These are phyloP conservation scores for Ctenicera cuprea DNA, from an alignment of 2,888 invertebrate species.

Conservation along the genomic window DNA sequence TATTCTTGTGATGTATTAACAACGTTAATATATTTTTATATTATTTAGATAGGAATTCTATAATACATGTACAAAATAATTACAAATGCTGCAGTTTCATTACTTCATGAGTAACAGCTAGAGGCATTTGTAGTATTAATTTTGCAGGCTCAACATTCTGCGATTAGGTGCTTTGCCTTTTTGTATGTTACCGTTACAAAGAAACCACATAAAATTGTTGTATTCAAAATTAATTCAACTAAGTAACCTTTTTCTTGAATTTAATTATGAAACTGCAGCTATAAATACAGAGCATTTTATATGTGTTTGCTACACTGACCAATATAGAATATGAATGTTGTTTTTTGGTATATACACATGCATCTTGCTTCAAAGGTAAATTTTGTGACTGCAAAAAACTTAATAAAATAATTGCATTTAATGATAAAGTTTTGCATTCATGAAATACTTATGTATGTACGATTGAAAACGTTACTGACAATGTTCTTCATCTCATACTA, in stretches of 20 bases:
- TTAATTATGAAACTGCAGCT: conserved; percentile 27
- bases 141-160: no score
- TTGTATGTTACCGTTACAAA: not conserved
- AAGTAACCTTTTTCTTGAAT: no score
- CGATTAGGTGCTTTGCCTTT: no score
- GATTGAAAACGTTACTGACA: conserved; percentile 19
- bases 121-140: no score
- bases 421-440: conserved; percentile 10
- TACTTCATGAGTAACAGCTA: not conserved
- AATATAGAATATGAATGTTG: conserved; percentile 40
- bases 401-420: not conserved
- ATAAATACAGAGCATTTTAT: conserved; percentile 21
- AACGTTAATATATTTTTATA: conserved; percentile 58
- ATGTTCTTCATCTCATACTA: conserved; percentile 37
- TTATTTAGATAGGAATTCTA: conserved; percentile 52
- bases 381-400: conserved; percentile 15
- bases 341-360: conserved; percentile 27
- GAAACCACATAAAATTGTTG: not conserved
- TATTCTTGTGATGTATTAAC: conserved; percentile 56
- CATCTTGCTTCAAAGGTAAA: conserved; percentile 12
- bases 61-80: conserved; percentile 7
- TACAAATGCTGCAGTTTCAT: conserved; percentile 15
- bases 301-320: conserved; percentile 49
- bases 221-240: no score
- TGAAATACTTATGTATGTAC: conserved; percentile 22